phyloP scores from a whole-genome alignment of 2,888 invertebrate genomes.

The Oxyscelio sp. region DNA sequence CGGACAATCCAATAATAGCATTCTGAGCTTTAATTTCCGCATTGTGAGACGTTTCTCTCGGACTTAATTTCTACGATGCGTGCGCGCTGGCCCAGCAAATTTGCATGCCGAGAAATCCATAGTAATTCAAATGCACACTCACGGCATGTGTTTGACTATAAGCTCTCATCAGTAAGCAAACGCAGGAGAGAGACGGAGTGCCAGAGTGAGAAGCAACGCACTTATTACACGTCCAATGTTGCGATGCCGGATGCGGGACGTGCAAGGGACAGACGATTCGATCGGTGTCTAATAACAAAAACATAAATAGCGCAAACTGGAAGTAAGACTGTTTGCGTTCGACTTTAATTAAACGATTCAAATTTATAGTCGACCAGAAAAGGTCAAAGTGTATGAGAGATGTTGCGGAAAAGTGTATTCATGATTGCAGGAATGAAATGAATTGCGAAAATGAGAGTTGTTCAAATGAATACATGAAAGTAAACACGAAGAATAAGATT shows the following conservation, averaged over 20 bases:
- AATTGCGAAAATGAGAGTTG: no score
- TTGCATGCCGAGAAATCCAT: conserved; percentile 70
- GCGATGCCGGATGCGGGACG: conserved; percentile 10
- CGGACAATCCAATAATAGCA: conserved; percentile 5
- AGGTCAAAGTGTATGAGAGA: no score
- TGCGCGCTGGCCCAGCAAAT: conserved; percentile 57
- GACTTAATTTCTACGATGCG: conserved; percentile 58
- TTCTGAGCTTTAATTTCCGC: conserved; percentile 66
- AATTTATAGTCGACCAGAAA: no score
- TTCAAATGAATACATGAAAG: no score
- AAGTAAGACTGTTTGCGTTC: no score
- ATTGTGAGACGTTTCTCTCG: conserved; percentile 57
- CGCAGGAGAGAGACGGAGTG: conserved; percentile 21
- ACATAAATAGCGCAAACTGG: no score
- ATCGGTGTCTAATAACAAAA: no score
- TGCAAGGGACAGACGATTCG: conserved; percentile 23
- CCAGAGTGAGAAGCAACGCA: conserved; percentile 6
- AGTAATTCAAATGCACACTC: conserved; percentile 71
- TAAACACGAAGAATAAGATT: no score
- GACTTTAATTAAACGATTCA: no score
- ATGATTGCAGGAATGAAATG: no score
- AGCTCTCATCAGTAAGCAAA: conserved; percentile 72
- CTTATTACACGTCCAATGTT: conserved; percentile 39
- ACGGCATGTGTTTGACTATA: conserved; percentile 65
- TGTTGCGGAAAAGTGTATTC: no score